These are phyloP conservation scores for Calyptomena viridis DNA, from an alignment of 2,113 vertebrate species.

Conservation along the genomic window DNA sequence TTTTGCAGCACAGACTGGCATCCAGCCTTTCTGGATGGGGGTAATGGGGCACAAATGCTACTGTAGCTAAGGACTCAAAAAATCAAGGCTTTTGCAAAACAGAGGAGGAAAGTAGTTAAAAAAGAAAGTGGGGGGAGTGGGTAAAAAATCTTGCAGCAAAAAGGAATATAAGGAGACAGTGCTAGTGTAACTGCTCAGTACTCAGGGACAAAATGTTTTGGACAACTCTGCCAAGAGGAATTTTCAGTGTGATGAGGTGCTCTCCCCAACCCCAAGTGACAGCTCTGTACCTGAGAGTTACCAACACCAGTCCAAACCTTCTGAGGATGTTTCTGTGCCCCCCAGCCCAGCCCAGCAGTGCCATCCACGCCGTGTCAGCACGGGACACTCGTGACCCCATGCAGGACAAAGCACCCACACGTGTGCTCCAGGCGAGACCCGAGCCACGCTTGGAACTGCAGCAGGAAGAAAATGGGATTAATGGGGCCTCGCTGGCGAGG, in stretches of 20 bases:
- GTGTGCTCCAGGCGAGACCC: neutral
- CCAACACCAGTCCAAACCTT: neutral
- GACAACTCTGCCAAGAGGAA: neutral
- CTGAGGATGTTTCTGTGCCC: neutral
- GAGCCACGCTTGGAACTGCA: neutral
- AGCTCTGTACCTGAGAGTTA: neutral
- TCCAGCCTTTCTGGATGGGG: neutral
- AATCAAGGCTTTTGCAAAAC: neutral
- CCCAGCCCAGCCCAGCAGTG: neutral
- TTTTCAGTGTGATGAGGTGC: neutral
- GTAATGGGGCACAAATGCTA: neutral
- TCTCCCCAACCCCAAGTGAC: neutral
- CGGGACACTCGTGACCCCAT: neutral
- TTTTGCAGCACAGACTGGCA: neutral
- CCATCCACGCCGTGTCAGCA: neutral
- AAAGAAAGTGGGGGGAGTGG: accelerated
- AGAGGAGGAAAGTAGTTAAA: neutral
- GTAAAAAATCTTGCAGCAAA: neutral
- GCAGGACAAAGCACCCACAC: neutral
- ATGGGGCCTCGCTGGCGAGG: neutral
- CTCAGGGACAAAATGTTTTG: neutral
- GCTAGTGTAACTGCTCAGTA: neutral
- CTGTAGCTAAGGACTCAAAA: neutral
- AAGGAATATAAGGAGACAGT: neutral
- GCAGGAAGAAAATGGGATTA: neutral